Evolutionary conservation across 2,797 vertebrate genomes (phyloP).

Genomic region (Paramormyrops hopkinsi): DNA sequence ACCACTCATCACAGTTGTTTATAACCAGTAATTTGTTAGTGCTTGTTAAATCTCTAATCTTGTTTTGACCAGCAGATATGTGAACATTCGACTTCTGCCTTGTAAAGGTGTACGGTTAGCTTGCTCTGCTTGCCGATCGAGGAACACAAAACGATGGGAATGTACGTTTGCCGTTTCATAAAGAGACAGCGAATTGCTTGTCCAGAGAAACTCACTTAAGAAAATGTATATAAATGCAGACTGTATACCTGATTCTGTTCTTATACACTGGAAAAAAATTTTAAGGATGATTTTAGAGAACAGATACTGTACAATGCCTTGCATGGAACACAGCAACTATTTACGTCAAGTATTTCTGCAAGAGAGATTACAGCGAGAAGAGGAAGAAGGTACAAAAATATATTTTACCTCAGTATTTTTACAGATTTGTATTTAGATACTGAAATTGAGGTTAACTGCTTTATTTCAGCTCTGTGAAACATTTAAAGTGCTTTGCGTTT

Average conservation of each 20-base stretch:
- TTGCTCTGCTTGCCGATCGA: neutral
- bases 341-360: neutral
- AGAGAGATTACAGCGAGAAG: neutral
- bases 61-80: neutral
- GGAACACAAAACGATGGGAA: neutral
- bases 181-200: neutral
- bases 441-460: conserved; percentile 14
- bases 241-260: neutral
- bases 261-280: neutral
- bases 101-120: neutral
- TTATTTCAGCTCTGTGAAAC: conserved; percentile 21
- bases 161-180: conserved; percentile 2
- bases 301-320: conserved; percentile 11
- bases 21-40: neutral
- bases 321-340: conserved; percentile 15
- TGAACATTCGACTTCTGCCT: neutral
- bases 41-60: neutral
- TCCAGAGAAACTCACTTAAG: conserved; percentile 1
- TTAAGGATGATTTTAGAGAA: neutral
- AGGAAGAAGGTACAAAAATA: conserved; percentile 12
- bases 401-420: conserved; percentile 29
- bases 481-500: conserved; percentile 13
- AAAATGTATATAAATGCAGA: neutral
- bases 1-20: neutral
- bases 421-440: conserved; percentile 28